phyloP scores from a whole-genome alignment of 1,140 invertebrate genomes.

The Parapsyche elsis region DNA sequence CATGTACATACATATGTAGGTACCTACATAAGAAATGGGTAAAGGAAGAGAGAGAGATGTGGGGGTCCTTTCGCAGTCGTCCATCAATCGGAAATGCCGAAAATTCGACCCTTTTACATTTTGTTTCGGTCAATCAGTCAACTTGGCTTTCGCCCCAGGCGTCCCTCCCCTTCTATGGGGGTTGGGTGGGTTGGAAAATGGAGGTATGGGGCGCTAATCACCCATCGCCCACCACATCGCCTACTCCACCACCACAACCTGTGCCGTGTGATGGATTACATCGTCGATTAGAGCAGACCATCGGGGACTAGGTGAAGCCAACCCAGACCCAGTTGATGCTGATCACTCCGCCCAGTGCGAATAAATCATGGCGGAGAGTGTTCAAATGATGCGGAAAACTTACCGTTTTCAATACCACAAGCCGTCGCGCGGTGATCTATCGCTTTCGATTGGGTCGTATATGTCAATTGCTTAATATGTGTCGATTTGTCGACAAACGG shows the following conservation, averaged over 20 bases:
- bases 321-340: not conserved
- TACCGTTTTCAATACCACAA: slow-evolving; percentile 30
- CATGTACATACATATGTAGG: too few relatives aligned
- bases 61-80: slow-evolving; percentile 5
- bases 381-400: slow-evolving; percentile 33
- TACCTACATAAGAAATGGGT: not conserved
- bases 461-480: slow-evolving; percentile 24
- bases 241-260: slow-evolving; percentile 43
- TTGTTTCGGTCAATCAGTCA: slow-evolving; percentile 48
- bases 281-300: slow-evolving; percentile 55
- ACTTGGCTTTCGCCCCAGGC: slow-evolving; percentile 35
- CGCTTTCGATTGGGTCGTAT: slow-evolving; percentile 20
- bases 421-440: slow-evolving; percentile 26
- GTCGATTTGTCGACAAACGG: slow-evolving; percentile 5
- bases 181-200: not conserved
- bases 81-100: slow-evolving; percentile 45
- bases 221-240: slow-evolving; percentile 27
- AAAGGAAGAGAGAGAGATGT: not conserved
- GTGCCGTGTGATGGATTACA: slow-evolving; percentile 57
- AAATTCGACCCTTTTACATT: slow-evolving; percentile 46
- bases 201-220: slow-evolving; percentile 43
- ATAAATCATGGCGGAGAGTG: slow-evolving; percentile 35
- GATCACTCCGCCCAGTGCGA: not conserved
- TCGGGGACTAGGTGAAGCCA: slow-evolving; percentile 44
- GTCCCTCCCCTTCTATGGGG: not conserved